Evolutionary conservation across 2,113 vertebrate genomes (phyloP), one percentile per base, ranked within the genome.

Genomic region (Proterorhinus semilunaris): DNA sequence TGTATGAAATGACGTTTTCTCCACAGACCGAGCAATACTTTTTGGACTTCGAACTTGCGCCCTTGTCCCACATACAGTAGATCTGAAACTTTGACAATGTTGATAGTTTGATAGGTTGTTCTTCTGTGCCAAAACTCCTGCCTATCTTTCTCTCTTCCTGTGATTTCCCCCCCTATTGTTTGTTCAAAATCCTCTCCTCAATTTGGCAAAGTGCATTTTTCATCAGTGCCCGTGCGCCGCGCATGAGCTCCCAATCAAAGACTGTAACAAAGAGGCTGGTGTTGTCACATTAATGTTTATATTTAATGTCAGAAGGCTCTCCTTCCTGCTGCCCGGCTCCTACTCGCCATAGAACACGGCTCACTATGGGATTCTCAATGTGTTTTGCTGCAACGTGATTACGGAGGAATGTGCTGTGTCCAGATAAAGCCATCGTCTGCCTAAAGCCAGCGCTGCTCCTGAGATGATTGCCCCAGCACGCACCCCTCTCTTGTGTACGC

Each of bases 371-470:
- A 67, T 65, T 10, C 70, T 75, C 71, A 67, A 47, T 65, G 73
- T 77, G 80, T 76, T 82, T 57, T 59, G 68, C 75, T 76, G 79
- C 76, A 74, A 52, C 48, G 69, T 77, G 84, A 90, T 88, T 84
- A 86, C 12, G 51, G 63, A 85, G 73, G 84, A 86, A 89, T 89
- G 87, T 85, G 87, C 66, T 55, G 72, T 44, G 75, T 75, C 51
- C 6, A 80, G 84, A 89, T 81, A 89, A 86, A 87, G 83, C 72
- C 44, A 2, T 75, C 66, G 66, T 71, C 62, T 73, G 69, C 71
- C 78, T 1, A 46, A 65, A 73, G 81, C 84, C 58, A 54, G 21
- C 51, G 2, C 44, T 17, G 64, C 75, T 80, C 67, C 70, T 65
- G 58, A 77, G 81, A 74, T 65, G 57, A 78, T 71, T 74, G 63